Evolutionary conservation across 2,113 vertebrate genomes (phyloP), one percentile per base, ranked within the genome.

Genomic region (Machaerirhynchus nigripectus): DNA sequence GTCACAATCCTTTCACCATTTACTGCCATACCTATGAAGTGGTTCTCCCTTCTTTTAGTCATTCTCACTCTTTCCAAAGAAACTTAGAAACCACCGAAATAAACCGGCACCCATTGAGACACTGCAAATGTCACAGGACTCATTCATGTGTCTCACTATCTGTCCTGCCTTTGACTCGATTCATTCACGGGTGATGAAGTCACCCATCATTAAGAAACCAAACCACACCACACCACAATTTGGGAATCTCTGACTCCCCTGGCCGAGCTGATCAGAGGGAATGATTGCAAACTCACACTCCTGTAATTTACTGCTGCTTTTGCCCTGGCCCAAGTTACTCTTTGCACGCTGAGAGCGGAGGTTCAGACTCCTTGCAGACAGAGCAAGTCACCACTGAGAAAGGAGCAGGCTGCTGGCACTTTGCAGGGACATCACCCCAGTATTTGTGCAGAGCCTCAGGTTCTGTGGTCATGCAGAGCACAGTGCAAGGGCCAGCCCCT

Each of bases 31-130:
- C 26, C 82, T 49, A 65, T 33, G 50, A 85, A 83, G 92, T 67
- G 77, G 47, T 50, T 94, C 91, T 65, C 95, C 73, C 40, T 87
- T 93, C 83, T 61, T 81, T 90, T 37, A 95, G 75, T 93, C 94
- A 91, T 89, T 50, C 90, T 96, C 95, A 93, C 42, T 93, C 87
- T 96, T 97, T 97, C 97, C 97, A 96, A 76, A 87, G 91, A 92
- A 93, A 77, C 90, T 95, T 89, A 96, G 90, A 97, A 97, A 97
- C 96, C 95, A 96, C 75, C 95, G 94, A 97, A 97, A 97, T 97
- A 97, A 97, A 97, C 46, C 69, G 94, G 95, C 90, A 84, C 55
- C 46, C 44, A 95, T 63, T 42, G 79, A 97, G 96, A 95, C 95
- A 93, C 0, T 95, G 95, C 90, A 97, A 97, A 97, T 97, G 93